A percentile compares a stretch with the other conserved stretches of the same genome.
Evolutionary conservation across 2,888 invertebrate species (phyloP).

Genomic region (Spisula subtruncata): DNA sequence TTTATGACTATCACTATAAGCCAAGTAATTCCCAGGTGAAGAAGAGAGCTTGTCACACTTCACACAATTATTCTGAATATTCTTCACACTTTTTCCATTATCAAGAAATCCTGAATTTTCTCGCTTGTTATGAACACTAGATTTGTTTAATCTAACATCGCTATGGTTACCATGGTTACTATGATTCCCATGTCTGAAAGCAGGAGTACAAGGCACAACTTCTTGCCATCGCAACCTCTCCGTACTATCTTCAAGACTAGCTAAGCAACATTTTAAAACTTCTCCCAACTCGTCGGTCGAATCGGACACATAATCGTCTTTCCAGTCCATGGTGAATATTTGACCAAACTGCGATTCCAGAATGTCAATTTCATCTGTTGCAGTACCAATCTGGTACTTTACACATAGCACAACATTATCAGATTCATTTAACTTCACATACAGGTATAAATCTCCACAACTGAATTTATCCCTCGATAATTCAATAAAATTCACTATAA

Average conservation of each 20-base stretch:
- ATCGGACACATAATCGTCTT: slow-evolving; percentile 9
- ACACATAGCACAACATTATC: slow-evolving; percentile 64
- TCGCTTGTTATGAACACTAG: slow-evolving; percentile 17
- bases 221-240: slow-evolving; percentile 75
- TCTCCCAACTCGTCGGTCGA: slow-evolving; percentile 54
- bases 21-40: slow-evolving; percentile 8
- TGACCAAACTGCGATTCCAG: slow-evolving; percentile 65
- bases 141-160: slow-evolving; percentile 25
- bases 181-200: slow-evolving; percentile 41
- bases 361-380: slow-evolving; percentile 46
- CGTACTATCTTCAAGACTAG: slow-evolving; percentile 73
- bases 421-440: slow-evolving; percentile 56
- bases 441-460: slow-evolving; percentile 67
- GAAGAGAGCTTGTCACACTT: slow-evolving; percentile 34
- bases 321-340: slow-evolving; percentile 76
- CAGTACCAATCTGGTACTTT: slow-evolving; percentile 46
- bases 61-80: slow-evolving; percentile 28
- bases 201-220: slow-evolving; percentile 56
- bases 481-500: slow-evolving; percentile 37
- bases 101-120: neutral
- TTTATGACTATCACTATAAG: slow-evolving; percentile 28
- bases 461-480: slow-evolving; percentile 43
- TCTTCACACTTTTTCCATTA: slow-evolving; percentile 26
- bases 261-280: slow-evolving; percentile 70
- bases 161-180: slow-evolving; percentile 37